Base-by-base conservation (phyloP, 2,113 vertebrate species). In the Hystrix cristata region DNA sequence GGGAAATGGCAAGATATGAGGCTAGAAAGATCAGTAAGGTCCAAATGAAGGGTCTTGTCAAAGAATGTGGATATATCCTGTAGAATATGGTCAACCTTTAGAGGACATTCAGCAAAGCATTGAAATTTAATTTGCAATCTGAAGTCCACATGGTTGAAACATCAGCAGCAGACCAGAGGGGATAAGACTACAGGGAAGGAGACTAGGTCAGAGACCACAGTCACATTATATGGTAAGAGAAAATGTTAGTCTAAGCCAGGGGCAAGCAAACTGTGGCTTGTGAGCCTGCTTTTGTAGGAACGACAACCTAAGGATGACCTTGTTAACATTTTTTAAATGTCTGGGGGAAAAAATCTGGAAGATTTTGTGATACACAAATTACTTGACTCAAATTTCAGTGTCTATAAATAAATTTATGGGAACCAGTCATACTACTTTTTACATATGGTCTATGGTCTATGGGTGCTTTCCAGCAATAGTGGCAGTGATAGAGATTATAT, bases 71-170 rank as follows among this genome's bases (percentile, higher is more conserved):
- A 87, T 72, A 92, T 7, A 62, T 60, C 29, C 46, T 6, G 7
- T 18, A 51, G 34, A 46, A 29, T 69, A 76, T 43, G 18, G 65
- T 67, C 59, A 96, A 82, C 12, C 5, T 82, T 76, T 76, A 69
- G 80, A 76, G 19, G 21, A 67, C 18, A 91, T 94, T 92, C 23
- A 96, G 71, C 29, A 4, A 81, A 8, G 43, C 53, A 48, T 10
- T 64, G 53, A 69, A 59, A 82, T 60, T 25, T 31, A 95, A 57
- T n/a, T 95, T 87, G 53, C 46, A 97, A 57, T 85, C 43, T 80
- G 19, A 80, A 55, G 82, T 87, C 76, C 81, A 60, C 48, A 62
- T 92, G 14, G 51, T 23, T 81, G 16, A 18, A 92, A 13, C 11
- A 6, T 57, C 38, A 94, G 38, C 14, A 92, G 19, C 5, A 43